Conservation (phyloP, 2,888 invertebrate species). For the Pyralis farinalis region DNA sequence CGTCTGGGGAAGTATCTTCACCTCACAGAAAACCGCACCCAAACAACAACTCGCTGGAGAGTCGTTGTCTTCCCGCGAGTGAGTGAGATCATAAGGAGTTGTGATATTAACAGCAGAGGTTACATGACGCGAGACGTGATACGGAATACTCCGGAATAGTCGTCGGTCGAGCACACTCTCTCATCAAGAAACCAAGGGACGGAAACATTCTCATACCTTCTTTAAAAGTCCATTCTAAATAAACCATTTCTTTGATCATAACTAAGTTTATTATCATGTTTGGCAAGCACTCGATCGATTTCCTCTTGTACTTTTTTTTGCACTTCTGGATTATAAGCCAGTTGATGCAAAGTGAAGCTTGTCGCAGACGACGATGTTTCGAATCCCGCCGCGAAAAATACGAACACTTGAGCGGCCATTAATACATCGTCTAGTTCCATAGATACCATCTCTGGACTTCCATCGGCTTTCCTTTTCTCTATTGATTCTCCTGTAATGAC, state of each 20-base stretch:
- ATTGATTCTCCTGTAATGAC: conserved; percentile 19
- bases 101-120: too few relatives aligned
- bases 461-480: conserved; percentile 12
- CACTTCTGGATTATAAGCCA: conserved; percentile 9
- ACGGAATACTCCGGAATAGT: too few relatives aligned
- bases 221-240: conserved; percentile 9
- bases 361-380: conserved; percentile 34
- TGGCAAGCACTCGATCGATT: conserved; percentile 10
- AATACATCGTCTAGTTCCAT: conserved; percentile 16
- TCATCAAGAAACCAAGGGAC: too few relatives aligned
- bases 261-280: conserved; percentile 1
- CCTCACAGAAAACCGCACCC: too few relatives aligned
- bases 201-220: conserved; percentile 5
- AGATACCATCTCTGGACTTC: conserved; percentile 11
- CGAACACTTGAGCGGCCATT: conserved; percentile 18
- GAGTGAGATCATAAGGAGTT: too few relatives aligned
- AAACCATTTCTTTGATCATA: conserved; percentile 11
- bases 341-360: neutral
- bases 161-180: too few relatives aligned
- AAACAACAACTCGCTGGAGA: too few relatives aligned
- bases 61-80: too few relatives aligned
- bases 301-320: conserved; percentile 4
- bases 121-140: too few relatives aligned
- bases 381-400: conserved; percentile 29
- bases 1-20: too few relatives aligned